Percentiles rank a stretch among this genome's conserved stretches.
Evolutionary conservation across 64 coral and sea anemone genomes (phyloP).

Genomic region (Stylophora pistillata): DNA sequence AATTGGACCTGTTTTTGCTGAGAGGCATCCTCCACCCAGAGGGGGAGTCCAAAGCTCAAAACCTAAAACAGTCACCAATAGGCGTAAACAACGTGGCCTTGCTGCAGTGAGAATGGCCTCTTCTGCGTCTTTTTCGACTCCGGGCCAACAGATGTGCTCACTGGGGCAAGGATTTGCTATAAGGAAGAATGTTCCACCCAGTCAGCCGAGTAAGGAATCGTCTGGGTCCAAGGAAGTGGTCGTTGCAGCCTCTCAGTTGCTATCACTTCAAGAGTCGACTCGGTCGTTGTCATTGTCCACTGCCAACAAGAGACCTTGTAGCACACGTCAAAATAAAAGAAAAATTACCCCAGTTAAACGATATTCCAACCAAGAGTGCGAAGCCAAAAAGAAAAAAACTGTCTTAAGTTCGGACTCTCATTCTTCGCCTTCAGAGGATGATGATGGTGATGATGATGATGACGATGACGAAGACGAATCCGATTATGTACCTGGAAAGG

Average conservation of each 20-base stretch:
- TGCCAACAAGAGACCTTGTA: not conserved
- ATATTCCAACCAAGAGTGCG: not conserved
- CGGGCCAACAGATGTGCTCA: constrained; percentile 18
- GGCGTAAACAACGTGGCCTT: constrained; percentile 19
- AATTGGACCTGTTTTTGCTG: constrained; percentile 17
- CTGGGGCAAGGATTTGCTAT: constrained; percentile 7
- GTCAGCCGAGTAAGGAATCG: not conserved
- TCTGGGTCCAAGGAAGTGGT: not conserved
- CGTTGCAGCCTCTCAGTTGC: constrained; percentile 30
- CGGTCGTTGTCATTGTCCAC: not conserved
- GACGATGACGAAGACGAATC: not conserved
- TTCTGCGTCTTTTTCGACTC: constrained; percentile 8
- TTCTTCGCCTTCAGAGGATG: not conserved
- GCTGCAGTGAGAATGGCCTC: constrained; percentile 46
- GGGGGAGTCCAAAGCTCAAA: too few species aligned
- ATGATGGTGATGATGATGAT: not conserved
- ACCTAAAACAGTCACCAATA: not conserved
- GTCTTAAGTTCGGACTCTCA: constrained; percentile 14
- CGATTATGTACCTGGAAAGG: not conserved
- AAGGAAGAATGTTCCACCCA: not conserved
- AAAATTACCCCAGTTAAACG: constrained; percentile 2
- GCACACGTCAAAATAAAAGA: not conserved
- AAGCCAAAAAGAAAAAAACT: not conserved
- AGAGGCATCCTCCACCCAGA: constrained; percentile 17
- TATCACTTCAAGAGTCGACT: constrained; percentile 1